Evolutionary conservation across 2,888 invertebrate species (phyloP).

Genomic region (Yponomeuta sedellus): DNA sequence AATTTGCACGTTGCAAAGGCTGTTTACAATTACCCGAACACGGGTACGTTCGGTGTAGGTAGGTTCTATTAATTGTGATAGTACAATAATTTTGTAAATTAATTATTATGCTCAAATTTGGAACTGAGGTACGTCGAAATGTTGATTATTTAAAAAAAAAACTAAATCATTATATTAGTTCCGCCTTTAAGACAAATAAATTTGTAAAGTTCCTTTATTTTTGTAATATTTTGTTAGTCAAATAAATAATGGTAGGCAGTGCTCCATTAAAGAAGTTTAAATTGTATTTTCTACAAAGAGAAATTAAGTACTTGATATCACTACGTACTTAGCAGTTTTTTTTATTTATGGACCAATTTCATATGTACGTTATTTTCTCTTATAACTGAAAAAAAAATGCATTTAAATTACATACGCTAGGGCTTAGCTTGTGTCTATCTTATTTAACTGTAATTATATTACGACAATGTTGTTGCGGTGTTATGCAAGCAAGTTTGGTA

Average conservation of each 20-base stretch:
- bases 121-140: slow-evolving; percentile 19
- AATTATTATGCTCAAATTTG: not conserved
- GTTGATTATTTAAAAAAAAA: slow-evolving; percentile 23
- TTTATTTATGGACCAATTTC: not conserved
- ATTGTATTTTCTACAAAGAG: not conserved
- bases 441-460: no score
- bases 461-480: no score
- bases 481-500: no score
- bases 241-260: not conserved
- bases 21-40: not conserved
- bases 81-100: slow-evolving; percentile 23
- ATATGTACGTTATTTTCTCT: not conserved
- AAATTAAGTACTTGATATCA: not conserved
- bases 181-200: slow-evolving; percentile 28
- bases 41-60: not conserved
- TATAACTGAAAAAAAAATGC: no score
- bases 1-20: not conserved
- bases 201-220: not conserved
- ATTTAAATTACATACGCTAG: no score
- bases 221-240: no score
- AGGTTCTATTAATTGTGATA: slow-evolving; percentile 22
- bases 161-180: slow-evolving; percentile 21
- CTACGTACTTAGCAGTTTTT: not conserved
- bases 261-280: not conserved
- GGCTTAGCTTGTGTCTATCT: no score